Evolutionary conservation across 2,888 invertebrate species (phyloP), one percentile per base, ranked within the genome.

Genomic region (Amphimallon solstitiale): DNA sequence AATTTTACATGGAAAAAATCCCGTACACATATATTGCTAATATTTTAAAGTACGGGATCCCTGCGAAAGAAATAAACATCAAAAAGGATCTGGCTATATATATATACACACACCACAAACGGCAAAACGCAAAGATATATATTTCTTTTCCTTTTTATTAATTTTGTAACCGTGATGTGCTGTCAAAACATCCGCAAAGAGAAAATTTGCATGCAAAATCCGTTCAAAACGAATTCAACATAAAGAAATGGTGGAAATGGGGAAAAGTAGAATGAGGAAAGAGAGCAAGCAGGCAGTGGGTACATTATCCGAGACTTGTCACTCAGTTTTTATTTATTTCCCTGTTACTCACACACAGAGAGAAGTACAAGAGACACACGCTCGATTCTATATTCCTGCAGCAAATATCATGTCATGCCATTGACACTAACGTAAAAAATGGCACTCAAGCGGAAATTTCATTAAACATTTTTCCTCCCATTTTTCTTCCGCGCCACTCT

Each of bases 371-470:
- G 29, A 29, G 29, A 29, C 29, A 29, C 29, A 29, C 29, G 29
- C 29, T 29, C 29, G 29, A 29, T 29, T 29, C 29, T 29, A 29
- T 29, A 29, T 29, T 29, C 29, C 29, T 29, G 9, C 29, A 29
- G 29, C 29, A 29, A 29, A 59, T 43, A 45, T 19, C 56, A 29
- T 59, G 43, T 43, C 56, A 17, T 15, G 56, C 43, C 43, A 59
- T 59, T 59, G 56, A 59, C 56, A 43, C 15, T 59, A 29, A 43
- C 56, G 34, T 59, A 43, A 59, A 59, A 59, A 59, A 45, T 17
- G 56, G 56, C 29, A 34, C 56, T 23, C 56, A 43, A 38, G 56
- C 43, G 29, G 56, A 59, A 59, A 59, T 59, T 59, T 59, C 56
- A 59, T 59, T 59, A 59, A 59, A 59, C 43, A 59, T 59, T 43